phyloP scores from a whole-genome alignment of 1,140 invertebrate species.

The Lycorma delicatula region DNA sequence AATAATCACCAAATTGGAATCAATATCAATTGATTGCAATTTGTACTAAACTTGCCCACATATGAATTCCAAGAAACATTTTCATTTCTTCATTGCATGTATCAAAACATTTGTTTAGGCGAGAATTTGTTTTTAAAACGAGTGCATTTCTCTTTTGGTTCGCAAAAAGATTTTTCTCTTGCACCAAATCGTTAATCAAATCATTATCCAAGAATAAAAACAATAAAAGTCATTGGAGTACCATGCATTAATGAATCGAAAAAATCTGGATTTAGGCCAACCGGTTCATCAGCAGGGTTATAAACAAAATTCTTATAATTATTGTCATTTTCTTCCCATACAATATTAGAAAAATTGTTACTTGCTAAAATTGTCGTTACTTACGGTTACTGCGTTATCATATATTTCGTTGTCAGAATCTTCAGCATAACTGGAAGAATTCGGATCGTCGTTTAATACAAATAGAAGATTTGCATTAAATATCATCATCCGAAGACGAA shows the following conservation, averaged over 20 bases:
- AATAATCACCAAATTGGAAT: conserved; percentile 5
- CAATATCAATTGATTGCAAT: not conserved
- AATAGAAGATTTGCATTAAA: not conserved
- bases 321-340: not conserved
- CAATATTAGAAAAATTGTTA: not conserved
- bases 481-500: not conserved
- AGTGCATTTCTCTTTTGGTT: not conserved
- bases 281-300: not conserved
- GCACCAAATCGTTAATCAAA: not conserved
- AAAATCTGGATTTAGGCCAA: not conserved
- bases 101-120: no score
- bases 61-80: not conserved
- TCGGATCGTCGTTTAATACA: not conserved
- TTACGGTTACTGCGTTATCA: no score
- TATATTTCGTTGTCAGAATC: no score
- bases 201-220: not conserved
- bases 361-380: no score
- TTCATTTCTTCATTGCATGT: not conserved
- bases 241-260: not conserved
- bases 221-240: conserved; percentile 4
- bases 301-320: not conserved
- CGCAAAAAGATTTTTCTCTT: not conserved
- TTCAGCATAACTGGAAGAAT: no score
- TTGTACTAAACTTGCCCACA: not conserved
- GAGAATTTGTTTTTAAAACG: not conserved